phyloP scores from a whole-genome alignment of 2,797 vertebrate genomes.

The Uromys caudimaculatus region DNA sequence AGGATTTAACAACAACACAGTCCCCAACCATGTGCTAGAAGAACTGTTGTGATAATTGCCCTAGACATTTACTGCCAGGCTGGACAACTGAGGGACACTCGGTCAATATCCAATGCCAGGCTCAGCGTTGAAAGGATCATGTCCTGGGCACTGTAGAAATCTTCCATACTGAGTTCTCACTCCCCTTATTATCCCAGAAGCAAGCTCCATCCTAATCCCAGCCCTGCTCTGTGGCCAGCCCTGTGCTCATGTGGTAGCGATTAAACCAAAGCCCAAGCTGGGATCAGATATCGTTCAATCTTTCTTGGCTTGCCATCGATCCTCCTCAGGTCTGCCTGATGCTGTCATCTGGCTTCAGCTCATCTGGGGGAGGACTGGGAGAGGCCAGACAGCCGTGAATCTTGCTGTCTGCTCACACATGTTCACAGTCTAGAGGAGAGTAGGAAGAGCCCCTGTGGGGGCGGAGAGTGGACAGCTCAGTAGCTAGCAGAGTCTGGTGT shows the following conservation, averaged over 20 bases:
- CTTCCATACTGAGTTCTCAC: neutral
- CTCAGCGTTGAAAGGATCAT: neutral
- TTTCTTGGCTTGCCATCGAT: slow-evolving; percentile 29
- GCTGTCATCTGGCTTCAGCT: slow-evolving; percentile 71
- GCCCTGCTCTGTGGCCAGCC: neutral
- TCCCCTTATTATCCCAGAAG: neutral
- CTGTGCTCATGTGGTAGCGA: slow-evolving; percentile 64
- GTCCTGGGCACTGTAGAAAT: neutral
- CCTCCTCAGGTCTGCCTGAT: slow-evolving; percentile 56
- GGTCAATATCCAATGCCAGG: neutral
- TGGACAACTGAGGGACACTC: neutral
- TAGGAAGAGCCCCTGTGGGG: slow-evolving; percentile 37
- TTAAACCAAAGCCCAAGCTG: slow-evolving; percentile 52
- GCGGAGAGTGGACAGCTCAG: slow-evolving; percentile 46
- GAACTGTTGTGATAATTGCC: neutral
- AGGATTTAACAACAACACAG: neutral
- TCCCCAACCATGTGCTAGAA: neutral
- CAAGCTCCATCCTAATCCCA: slow-evolving; percentile 9
- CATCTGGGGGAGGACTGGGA: slow-evolving; percentile 64
- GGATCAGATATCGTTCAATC: slow-evolving; percentile 51
- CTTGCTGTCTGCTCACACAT: slow-evolving; percentile 66
- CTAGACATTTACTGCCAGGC: neutral
- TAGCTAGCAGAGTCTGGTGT: slow-evolving; percentile 52
- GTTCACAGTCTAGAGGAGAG: slow-evolving; percentile 3
- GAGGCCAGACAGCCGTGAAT: slow-evolving; percentile 75